Evolutionary conservation across 2,888 invertebrate species (phyloP), one percentile per base, ranked within the genome.

Genomic region (Ormyrus nitidulus): DNA sequence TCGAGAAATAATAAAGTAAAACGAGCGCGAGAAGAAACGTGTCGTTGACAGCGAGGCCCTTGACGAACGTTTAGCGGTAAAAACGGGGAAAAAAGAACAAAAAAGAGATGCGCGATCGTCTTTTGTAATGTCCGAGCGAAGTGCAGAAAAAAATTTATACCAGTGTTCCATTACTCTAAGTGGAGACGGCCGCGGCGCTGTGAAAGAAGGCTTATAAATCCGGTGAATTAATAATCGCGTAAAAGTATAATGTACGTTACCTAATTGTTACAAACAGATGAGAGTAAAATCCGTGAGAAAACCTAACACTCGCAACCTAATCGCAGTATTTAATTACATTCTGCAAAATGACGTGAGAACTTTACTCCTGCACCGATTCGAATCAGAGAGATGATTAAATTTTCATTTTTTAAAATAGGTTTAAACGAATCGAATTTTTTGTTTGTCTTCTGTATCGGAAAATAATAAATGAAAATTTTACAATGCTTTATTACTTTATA

Each of bases 11-110:
- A 73, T 46, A 54, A 13, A 61, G 19, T 19, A 19, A 19, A 19
- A 19, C 19, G 19, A 19, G 19, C 19, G 19, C 19, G 19, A 19
- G 19, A 2, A 19, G 19, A 19, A 19, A 19, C 13, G 70, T 59
- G 70, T 73, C 68, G 68, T 75, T 19, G 62, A 79, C 74, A 48
- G 51, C 53, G 68, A 79, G 62, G 53, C 58, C 51, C 58, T 74
- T 74, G 34, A 62, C 9, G 61, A 61, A 19, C n/a, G 7, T 66
- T 66, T 77, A 7, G 48, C 69, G 70, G 46, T 61, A 71, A 75
- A 78, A 79, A 61, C 54, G 61, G 6, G n/a, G 4, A 56, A 71
- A 9, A 53, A 64, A 66, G 58, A 59, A 65, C 49, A 49, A 65
- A 46, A 6, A 46, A 72, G 48, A 19, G 69, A 64, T 56, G 5